Evolutionary conservation across 2,797 vertebrate genomes (phyloP), one percentile per base, ranked within the genome.

Genomic region (Helicolenus hilgendorfi): DNA sequence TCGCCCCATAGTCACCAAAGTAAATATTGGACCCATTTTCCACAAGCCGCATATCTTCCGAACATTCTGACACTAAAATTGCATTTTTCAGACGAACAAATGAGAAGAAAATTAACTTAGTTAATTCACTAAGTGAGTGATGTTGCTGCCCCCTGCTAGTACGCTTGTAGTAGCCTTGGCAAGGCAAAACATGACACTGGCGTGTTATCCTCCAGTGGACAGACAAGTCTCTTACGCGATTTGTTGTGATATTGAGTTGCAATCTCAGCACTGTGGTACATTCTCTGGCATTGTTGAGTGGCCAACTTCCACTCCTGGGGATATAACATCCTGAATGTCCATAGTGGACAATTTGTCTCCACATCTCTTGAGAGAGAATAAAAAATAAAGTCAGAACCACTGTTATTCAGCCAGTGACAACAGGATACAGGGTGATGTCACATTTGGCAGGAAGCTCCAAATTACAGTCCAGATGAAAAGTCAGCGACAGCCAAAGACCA

Each of bases 351-450:
- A 27, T 45, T 68, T 73, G 33, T 7, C 72, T 69, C 38, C 55
- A 35, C 11, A 59, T 68, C 58, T 18, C 9, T 9, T 9, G n/a
- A 41, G 24, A 56, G 67, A 35, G 45, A 49, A 49, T 49, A 22
- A 55, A 55, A 13, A 20, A 72, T 14, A 70, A 81, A 72, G 11
- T 59, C 65, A 26, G 14, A 45, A 45, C 14, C 72, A 36, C 35
- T n/a, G 20, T 77, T 72, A 49, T 56, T 78, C 49, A 8, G 33
- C n/a, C 1, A 7, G 11, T 49, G 70, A 82, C 59, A 82, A 74
- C 29, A 27, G 74, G 64, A 81, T 80, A 87, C 72, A 71, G 75
- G 73, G 81, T 49, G 72, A 83, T 83, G 76, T 88, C 84, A 85
- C 72, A 56, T 71, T 53, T 10, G 6, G 49, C 24, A 72, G 27